Percentiles rank a stretch among this genome's conserved stretches.
Evolutionary conservation across 2,797 vertebrate species (phyloP).

Genomic region (Poecilia velifera): DNA sequence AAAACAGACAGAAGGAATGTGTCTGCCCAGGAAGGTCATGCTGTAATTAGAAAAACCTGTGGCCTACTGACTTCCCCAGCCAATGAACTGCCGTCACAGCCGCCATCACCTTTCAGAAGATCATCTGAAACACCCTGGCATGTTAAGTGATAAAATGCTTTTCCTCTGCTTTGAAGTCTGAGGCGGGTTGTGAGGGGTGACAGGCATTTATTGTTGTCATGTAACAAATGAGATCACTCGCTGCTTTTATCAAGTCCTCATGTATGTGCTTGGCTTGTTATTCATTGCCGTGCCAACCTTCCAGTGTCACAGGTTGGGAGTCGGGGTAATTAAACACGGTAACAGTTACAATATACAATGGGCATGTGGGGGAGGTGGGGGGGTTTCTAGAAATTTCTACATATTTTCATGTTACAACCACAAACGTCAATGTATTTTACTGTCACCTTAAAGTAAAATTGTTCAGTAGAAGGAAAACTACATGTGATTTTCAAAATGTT

Average conservation of each 20-base stretch:
- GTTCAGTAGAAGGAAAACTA: not conserved
- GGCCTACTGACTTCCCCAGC: constrained; percentile 63
- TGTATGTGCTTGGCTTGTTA: constrained; percentile 60
- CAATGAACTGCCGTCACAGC: constrained; percentile 57
- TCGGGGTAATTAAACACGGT: constrained; percentile 40
- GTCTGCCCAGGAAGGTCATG: constrained; percentile 57
- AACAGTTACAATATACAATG: constrained; percentile 12
- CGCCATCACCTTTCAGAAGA: constrained; percentile 60
- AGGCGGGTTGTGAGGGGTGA: constrained; percentile 15
- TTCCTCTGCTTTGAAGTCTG: constrained; percentile 63
- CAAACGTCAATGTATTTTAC: not conserved
- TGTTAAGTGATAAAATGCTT: constrained; percentile 66
- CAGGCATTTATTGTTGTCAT: constrained; percentile 20
- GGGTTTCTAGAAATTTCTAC: not conserved
- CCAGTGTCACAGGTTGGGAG: constrained; percentile 55
- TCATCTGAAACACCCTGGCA: constrained; percentile 49
- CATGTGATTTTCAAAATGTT: not conserved
- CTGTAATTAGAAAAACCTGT: constrained; percentile 75
- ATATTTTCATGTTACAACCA: not conserved
- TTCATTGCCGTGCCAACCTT: constrained; percentile 45
- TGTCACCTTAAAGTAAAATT: not conserved
- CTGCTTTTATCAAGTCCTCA: constrained; percentile 29
- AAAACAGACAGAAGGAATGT: constrained; percentile 66
- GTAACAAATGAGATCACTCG: constrained; percentile 60
- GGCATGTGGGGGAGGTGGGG: not conserved